phyloP scores from a whole-genome alignment of 2,113 vertebrate genomes.

The Pomatostomus ruficeps region DNA sequence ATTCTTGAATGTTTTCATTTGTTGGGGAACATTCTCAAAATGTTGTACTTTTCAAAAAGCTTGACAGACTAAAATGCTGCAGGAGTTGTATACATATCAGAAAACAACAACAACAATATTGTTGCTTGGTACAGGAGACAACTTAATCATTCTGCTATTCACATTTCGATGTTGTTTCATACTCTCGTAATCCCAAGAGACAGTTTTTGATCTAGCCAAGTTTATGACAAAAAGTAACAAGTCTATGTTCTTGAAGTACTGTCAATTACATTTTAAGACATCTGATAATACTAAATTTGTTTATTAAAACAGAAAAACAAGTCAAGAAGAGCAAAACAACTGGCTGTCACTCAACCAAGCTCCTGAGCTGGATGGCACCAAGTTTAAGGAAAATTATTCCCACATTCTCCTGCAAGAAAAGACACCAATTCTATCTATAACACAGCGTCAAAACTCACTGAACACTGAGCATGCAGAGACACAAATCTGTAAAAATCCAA shows the following conservation, averaged over 20 bases:
- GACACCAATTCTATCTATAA: not conserved
- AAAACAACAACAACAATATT: not conserved
- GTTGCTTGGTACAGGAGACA: slow-evolving; percentile 40
- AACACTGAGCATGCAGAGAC: not conserved
- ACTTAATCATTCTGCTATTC: slow-evolving; percentile 56
- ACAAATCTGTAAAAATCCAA: not conserved
- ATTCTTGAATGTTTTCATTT: slow-evolving; percentile 4
- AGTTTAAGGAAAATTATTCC: not conserved
- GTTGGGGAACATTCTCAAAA: slow-evolving; percentile 28
- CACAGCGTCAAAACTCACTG: not conserved
- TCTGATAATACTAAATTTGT: slow-evolving; percentile 9
- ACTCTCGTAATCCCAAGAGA: not conserved
- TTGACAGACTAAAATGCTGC: not conserved
- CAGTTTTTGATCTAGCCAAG: not conserved
- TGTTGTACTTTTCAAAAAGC: slow-evolving; percentile 7
- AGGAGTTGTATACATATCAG: not conserved
- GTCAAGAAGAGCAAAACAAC: not conserved
- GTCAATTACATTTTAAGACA: not conserved
- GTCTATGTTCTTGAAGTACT: not conserved
- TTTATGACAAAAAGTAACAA: slow-evolving; percentile 8
- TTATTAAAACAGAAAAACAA: not conserved
- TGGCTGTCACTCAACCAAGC: not conserved
- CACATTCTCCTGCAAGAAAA: not conserved
- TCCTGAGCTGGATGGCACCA: not conserved
- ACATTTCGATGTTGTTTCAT: slow-evolving; percentile 23